Conservation (phyloP, 2,888 invertebrate species). For the Neuroscelio doddi region DNA sequence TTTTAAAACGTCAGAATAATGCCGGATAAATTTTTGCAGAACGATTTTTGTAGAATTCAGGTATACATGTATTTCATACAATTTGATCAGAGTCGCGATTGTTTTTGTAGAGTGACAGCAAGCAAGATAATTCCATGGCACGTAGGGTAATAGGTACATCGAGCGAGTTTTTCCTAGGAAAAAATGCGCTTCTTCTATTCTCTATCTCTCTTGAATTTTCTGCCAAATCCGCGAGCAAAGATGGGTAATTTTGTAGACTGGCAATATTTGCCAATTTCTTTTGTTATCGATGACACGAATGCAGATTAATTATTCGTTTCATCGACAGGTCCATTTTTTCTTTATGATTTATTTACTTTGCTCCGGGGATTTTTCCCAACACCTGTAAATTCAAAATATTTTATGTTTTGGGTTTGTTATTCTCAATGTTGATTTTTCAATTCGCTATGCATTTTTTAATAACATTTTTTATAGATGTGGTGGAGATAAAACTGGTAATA, state of each 20-base stretch:
- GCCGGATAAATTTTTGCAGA: not conserved
- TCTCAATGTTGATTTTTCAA: not conserved
- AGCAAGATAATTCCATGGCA: conserved; percentile 45
- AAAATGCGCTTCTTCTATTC: conserved; percentile 5
- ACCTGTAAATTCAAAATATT: conserved; percentile 63
- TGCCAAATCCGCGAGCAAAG: conserved; percentile 22
- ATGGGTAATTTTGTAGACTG: conserved; percentile 33
- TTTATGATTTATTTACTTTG: conserved; percentile 69
- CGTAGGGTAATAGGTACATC: conserved; percentile 47
- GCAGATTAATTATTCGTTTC: conserved; percentile 16
- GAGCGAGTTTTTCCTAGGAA: conserved; percentile 25
- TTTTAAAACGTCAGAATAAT: not conserved
- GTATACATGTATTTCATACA: conserved; percentile 4
- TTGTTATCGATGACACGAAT: conserved; percentile 16
- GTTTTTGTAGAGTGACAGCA: conserved; percentile 31
- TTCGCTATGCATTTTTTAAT: not conserved
- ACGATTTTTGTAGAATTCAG: not conserved
- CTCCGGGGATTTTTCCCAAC: conserved; percentile 73
- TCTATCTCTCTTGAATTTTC: conserved; percentile 3
- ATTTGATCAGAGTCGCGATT: conserved; percentile 27
- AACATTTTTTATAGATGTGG: not conserved
- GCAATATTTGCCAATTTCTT: conserved; percentile 40
- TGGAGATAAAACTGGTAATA: no score
- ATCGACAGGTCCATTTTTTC: conserved; percentile 18
- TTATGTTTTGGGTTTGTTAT: no score